These are phyloP conservation scores for Sminthurides bifidus DNA, from an alignment of 1,140 invertebrate species.

Conservation along the genomic window DNA sequence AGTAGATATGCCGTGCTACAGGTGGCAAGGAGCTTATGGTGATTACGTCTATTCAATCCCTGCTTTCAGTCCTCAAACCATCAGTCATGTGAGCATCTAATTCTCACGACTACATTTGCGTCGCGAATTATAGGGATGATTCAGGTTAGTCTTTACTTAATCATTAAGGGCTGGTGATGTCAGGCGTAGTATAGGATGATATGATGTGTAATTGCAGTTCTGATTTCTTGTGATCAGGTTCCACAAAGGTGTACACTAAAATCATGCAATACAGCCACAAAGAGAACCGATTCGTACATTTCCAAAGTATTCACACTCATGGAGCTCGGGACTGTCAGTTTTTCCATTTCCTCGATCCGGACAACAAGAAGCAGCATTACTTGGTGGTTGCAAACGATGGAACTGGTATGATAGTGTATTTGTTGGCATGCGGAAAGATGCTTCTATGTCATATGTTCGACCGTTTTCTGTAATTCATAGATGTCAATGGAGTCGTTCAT, in stretches of 20 bases:
- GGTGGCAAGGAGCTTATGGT: constrained; percentile 43
- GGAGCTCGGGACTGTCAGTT: constrained; percentile 35
- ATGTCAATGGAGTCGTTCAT: constrained; percentile 15
- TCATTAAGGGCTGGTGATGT: background rate
- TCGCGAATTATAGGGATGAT: constrained; percentile 39
- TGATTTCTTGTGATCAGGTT: constrained; percentile 28
- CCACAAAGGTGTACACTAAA: constrained; percentile 38
- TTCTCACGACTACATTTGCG: constrained; percentile 35
- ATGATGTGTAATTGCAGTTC: background rate
- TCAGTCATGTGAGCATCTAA: constrained; percentile 38
- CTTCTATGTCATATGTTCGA: constrained; percentile 15
- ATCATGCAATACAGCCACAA: constrained; percentile 39
- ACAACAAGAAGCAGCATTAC: constrained; percentile 30
- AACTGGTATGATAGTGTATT: constrained; percentile 19
- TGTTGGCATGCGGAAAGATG: too few relatives aligned
- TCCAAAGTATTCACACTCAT: constrained; percentile 40
- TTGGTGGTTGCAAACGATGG: constrained; percentile 34
- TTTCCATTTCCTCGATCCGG: constrained; percentile 29
- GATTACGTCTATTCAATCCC: constrained; percentile 39
- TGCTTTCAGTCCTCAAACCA: constrained; percentile 35
- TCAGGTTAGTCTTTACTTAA: constrained; percentile 31
- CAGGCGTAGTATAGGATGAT: too few relatives aligned
- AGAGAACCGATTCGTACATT: constrained; percentile 35
- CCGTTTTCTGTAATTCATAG: constrained; percentile 7
- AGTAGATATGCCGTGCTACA: constrained; percentile 34